Conservation (phyloP, 2,888 invertebrate species). For the Endotricha flammealis region DNA sequence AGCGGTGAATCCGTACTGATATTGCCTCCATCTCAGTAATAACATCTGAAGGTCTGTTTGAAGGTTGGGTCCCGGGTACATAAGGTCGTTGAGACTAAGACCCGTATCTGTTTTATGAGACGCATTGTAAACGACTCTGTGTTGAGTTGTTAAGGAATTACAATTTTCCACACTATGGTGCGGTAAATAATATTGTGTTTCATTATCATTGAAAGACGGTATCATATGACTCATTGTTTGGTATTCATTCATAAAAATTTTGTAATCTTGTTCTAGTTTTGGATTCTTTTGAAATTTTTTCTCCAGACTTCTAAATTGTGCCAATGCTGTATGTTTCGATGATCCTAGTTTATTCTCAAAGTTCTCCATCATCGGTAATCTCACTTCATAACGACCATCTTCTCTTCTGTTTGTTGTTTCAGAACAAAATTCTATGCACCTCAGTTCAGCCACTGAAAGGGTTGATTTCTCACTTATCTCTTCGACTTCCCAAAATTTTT, state of each 20-base stretch:
- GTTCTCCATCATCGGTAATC: conserved; percentile 9
- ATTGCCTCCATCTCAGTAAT: not conserved
- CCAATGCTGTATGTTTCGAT: conserved; percentile 12
- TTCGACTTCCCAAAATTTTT: conserved; percentile 11
- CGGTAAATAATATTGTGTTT: not conserved
- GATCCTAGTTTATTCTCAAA: conserved; percentile 7
- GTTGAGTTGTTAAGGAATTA: not conserved
- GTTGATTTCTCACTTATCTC: conserved; percentile 4
- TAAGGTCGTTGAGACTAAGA: conserved; percentile 1
- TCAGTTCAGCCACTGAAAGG: conserved; percentile 1
- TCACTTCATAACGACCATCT: conserved; percentile 9
- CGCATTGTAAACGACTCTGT: conserved; percentile 1
- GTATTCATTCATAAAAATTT: not conserved
- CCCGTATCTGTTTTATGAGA: not conserved
- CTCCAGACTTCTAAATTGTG: conserved; percentile 11
- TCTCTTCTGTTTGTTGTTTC: conserved; percentile 11
- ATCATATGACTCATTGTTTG: conserved; percentile 3
- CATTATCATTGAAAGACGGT: no score
- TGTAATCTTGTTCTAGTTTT: conserved; percentile 1
- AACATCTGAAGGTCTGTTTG: not conserved
- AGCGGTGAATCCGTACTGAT: not conserved
- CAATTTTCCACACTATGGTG: not conserved
- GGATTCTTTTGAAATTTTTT: conserved; percentile 5
- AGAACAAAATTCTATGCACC: conserved; percentile 8
- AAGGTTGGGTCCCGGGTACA: not conserved